A percentile compares a stretch with the other conserved stretches of the same genome.
Conservation (phyloP, 2,888 invertebrate genomes). For the Xestia xanthographa region DNA sequence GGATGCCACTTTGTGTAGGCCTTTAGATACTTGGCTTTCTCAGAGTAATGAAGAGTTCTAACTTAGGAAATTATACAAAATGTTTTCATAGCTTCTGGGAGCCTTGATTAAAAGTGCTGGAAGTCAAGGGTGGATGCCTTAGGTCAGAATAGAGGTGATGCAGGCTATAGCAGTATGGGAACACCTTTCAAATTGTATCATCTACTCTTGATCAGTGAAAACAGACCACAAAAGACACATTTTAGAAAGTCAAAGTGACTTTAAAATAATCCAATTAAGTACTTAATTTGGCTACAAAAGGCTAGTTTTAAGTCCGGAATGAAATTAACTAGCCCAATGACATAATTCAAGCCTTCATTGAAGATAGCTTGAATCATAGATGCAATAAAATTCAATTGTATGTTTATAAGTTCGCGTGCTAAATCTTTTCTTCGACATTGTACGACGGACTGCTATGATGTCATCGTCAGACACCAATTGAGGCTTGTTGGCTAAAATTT, state of each 20-base stretch:
- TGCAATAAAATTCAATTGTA: constrained; percentile 32
- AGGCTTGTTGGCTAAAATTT: constrained; percentile 65
- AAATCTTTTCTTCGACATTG: constrained; percentile 62
- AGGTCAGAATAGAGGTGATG: not conserved
- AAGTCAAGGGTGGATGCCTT: not conserved
- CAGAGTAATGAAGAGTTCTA: not conserved
- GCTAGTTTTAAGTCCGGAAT: not conserved
- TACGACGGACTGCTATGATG: constrained; percentile 71
- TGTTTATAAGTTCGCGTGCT: constrained; percentile 54
- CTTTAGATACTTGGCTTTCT: not conserved
- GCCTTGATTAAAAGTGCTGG: not conserved
- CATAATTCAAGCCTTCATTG: constrained; percentile 38
- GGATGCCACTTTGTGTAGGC: not conserved
- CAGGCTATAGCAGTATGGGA: too few relatives aligned
- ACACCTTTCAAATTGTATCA: not conserved
- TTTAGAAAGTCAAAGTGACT: constrained; percentile 50
- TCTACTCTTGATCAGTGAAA: not conserved
- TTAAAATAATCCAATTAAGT: constrained; percentile 39
- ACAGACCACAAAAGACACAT: not conserved
- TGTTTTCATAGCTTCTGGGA: not conserved
- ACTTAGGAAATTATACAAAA: not conserved
- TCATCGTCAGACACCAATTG: constrained; percentile 75
- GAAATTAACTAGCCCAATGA: constrained; percentile 36
- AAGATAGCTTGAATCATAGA: constrained; percentile 23
- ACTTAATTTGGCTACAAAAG: constrained; percentile 20